A percentile compares a stretch with the other conserved stretches of the same genome.
Conservation (phyloP, 2,113 vertebrate species). For the Xyliphius kryptos region DNA sequence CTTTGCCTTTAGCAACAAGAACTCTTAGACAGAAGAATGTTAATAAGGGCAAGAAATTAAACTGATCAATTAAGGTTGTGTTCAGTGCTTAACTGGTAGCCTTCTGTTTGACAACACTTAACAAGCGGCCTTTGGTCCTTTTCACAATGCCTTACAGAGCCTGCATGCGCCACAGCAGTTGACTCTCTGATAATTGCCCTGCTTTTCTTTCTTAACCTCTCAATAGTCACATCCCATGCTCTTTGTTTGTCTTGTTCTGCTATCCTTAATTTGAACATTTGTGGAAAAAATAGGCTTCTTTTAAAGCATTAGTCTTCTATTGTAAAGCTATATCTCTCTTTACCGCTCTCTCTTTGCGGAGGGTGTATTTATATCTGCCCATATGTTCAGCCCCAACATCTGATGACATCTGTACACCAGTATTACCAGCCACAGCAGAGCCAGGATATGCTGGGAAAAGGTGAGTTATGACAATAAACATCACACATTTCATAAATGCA, state of each 20-base stretch:
- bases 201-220: constrained; percentile 44
- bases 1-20: constrained; percentile 66
- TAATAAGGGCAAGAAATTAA: constrained; percentile 65
- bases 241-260: constrained; percentile 25
- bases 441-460: constrained; percentile 17
- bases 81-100: constrained; percentile 52
- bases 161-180: constrained; percentile 47
- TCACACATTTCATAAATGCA: not conserved
- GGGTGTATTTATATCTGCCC: constrained; percentile 15
- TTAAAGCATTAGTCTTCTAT: constrained; percentile 16
- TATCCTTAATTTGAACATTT: constrained; percentile 33
- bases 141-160: constrained; percentile 55
- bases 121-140: constrained; percentile 55
- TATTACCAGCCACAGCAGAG: not conserved
- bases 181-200: constrained; percentile 64
- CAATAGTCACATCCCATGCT: constrained; percentile 29
- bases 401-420: not conserved
- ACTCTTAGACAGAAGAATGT: constrained; percentile 67
- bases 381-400: not conserved
- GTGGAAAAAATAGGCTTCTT: constrained; percentile 13
- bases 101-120: constrained; percentile 51
- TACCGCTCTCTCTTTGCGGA: not conserved
- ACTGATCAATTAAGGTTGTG: constrained; percentile 59
- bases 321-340: not conserved
- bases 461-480: constrained; percentile 8